Base-by-base conservation (phyloP, 2,113 vertebrate genomes). In the Pheucticus melanocephalus region DNA sequence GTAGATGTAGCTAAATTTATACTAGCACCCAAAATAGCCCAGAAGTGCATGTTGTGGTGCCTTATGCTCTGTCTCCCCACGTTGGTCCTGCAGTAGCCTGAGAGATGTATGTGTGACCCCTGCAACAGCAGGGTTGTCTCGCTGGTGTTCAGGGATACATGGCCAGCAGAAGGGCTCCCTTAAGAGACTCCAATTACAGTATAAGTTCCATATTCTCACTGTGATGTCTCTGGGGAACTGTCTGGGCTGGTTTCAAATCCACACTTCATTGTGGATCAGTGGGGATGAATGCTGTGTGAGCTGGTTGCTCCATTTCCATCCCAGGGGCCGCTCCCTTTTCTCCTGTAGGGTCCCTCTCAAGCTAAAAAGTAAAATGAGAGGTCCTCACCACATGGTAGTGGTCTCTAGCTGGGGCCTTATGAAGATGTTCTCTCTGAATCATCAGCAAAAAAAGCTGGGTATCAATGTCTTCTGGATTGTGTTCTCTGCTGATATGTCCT, bases 141-240 rank as follows among this genome's bases (percentile, higher is more conserved):
- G 5, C 69, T 54, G 54, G 5, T 20, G 63, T 48, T 70, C 13
- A 8, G 71, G 72, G 37, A 16, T 5, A 3, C 0, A 0, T 5
- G 28, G 39, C 28, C 39, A 27, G 19, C 45, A 89, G 72, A 56
- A 66, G 23, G 31, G 56, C 30, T 73, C 37, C 37, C 39, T 27
- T 30, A 3, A 11, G 54, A 65, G 60, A 5, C 40, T 69, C 0
- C 0, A 42, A 5, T 48, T 35, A 6, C 31, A 39, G 1, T 9
- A 6, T 2, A 3, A 21, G 28, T 61, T 72, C 60, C 37, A 3
- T 27, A 0, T 30, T 72, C 30, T 31, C 44, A 21, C 59, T 2
- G 0, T 53, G 18, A 12, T 56, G 21, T n/a, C 31, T 80, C 39
- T 51, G 40, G 45, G 37, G 25, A 64, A 10, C 10, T 10, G 2